Conservation (phyloP, 2,113 vertebrate species). For the Atlantisia rogersi region DNA sequence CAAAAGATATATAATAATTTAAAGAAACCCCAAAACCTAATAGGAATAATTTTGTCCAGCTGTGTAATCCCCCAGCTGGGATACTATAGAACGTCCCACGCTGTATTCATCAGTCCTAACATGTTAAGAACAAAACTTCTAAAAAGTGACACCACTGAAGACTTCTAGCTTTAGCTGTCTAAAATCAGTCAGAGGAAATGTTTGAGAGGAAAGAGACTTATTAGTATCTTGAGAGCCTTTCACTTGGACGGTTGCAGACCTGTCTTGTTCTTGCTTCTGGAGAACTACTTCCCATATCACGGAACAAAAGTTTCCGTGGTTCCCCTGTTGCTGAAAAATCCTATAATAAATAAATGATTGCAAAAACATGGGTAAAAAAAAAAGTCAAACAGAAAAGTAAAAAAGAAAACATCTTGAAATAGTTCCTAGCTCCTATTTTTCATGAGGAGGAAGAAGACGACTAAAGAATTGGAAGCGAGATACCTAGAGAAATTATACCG, state of each 20-base stretch:
- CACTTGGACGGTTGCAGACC: neutral
- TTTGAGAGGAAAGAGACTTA: neutral
- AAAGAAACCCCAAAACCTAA: neutral
- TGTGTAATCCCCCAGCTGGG: neutral
- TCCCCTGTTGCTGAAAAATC: neutral
- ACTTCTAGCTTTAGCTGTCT: neutral
- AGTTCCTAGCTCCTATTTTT: neutral
- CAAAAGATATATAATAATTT: neutral
- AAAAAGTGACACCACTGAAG: neutral
- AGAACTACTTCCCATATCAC: neutral
- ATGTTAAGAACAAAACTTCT: neutral
- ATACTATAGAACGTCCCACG: neutral
- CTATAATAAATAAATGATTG: neutral
- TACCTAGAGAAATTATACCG: slow-evolving; percentile 11
- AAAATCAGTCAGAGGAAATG: neutral
- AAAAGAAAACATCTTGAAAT: neutral
- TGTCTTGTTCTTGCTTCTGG: neutral
- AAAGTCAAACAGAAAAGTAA: neutral
- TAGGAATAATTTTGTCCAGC: slow-evolving; percentile 44
- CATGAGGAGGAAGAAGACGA: neutral
- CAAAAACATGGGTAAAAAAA: neutral
- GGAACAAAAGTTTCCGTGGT: neutral
- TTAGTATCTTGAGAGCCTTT: neutral
- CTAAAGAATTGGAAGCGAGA: neutral
- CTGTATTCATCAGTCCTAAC: slow-evolving; percentile 28